These are phyloP conservation scores for Saiga tatarica DNA, from an alignment of 2,113 vertebrate species.

Conservation along the genomic window DNA sequence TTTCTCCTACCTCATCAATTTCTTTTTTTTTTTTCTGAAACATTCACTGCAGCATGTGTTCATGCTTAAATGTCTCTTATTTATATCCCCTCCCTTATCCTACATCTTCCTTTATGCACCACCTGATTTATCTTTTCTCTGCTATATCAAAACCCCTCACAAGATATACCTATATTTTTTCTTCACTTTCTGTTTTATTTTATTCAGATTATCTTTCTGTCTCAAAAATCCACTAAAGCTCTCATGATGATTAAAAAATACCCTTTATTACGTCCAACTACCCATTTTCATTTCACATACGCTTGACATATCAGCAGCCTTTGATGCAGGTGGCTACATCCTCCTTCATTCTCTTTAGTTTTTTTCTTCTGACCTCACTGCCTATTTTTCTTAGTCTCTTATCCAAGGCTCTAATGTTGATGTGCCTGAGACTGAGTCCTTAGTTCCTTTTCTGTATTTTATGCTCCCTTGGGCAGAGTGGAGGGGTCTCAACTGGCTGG, in stretches of 20 bases:
- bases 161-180: neutral
- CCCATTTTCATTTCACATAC: neutral
- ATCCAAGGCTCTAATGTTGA: neutral
- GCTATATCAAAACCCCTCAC: neutral
- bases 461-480: fast-evolving
- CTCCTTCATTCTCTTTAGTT: neutral
- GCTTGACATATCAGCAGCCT: neutral
- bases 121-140: neutral
- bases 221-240: neutral
- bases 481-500: neutral
- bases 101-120: neutral
- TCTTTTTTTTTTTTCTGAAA: neutral
- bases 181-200: neutral
- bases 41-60: neutral
- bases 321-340: neutral
- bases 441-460: neutral
- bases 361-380: neutral
- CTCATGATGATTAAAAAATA: neutral
- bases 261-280: neutral
- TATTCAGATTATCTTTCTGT: neutral
- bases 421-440: neutral
- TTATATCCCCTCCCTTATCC: neutral
- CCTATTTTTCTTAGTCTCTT: neutral
- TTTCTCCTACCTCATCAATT: neutral
- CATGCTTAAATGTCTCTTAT: neutral